These are phyloP conservation scores for Euplexia lucipara DNA, from an alignment of 2,888 invertebrate species.

Conservation along the genomic window DNA sequence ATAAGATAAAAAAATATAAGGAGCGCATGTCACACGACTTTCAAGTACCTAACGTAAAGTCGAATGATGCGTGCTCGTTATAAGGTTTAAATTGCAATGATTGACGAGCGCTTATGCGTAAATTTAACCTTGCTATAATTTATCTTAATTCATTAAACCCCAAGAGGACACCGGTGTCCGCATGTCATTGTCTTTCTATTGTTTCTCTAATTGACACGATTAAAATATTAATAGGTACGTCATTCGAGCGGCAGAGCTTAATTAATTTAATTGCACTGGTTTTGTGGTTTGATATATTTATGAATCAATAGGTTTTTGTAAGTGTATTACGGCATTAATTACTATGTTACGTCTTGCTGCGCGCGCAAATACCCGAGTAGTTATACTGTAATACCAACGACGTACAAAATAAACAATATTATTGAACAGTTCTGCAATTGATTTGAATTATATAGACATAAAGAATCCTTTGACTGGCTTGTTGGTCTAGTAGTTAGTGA, in stretches of 20 bases:
- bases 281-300: slow-evolving; percentile 32
- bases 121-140: background rate
- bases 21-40: background rate
- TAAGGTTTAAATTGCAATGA: slow-evolving; percentile 8
- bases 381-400: background rate
- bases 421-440: background rate
- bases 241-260: background rate
- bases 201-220: no score
- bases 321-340: no score
- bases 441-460: background rate
- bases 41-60: background rate
- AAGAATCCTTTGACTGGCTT: no score
- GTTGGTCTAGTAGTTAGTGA: no score
- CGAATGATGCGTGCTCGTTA: background rate
- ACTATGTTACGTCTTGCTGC: slow-evolving; percentile 14
- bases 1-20: no score
- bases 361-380: no score
- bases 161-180: no score
- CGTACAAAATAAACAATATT: background rate
- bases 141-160: no score
- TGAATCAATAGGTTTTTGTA: no score
- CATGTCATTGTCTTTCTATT: no score
- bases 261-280: background rate
- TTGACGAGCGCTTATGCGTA: background rate
- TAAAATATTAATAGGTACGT: no score